Evolutionary conservation across 2,888 invertebrate species (phyloP).

Genomic region (Acanthopleura granulata): DNA sequence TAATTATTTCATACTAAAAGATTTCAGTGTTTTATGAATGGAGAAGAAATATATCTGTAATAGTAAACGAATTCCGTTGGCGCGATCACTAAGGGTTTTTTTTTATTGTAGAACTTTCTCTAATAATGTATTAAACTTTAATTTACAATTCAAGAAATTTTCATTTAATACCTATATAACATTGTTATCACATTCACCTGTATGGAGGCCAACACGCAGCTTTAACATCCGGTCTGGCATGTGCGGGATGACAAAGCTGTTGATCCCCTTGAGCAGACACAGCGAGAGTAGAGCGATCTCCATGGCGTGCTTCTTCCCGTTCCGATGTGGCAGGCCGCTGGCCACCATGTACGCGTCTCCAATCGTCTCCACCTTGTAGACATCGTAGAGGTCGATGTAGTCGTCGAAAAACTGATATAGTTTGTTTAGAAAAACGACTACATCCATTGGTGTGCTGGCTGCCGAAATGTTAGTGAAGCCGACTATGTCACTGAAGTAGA

Average conservation of each 20-base stretch:
- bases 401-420: conserved; percentile 22
- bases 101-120: too few relatives aligned
- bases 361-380: conserved; percentile 21
- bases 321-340: conserved; percentile 22
- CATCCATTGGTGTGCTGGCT: conserved; percentile 22
- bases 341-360: conserved; percentile 22
- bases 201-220: conserved; percentile 11
- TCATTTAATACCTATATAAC: too few relatives aligned
- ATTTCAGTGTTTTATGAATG: too few relatives aligned
- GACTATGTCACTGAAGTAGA: conserved; percentile 26
- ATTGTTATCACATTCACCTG: not conserved
- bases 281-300: conserved; percentile 21
- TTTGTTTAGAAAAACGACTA: conserved; percentile 25
- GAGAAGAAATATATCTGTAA: too few relatives aligned
- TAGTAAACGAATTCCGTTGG: too few relatives aligned
- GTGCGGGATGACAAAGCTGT: conserved; percentile 7
- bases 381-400: conserved; percentile 5
- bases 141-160: too few relatives aligned
- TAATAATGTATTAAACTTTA: too few relatives aligned
- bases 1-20: too few relatives aligned
- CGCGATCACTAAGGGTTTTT: too few relatives aligned
- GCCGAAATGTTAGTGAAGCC: conserved; percentile 21
- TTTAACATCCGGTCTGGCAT: not conserved
- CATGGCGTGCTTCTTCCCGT: conserved; percentile 19
- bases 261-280: conserved; percentile 13